Conservation (phyloP, 2,113 vertebrate genomes). For the Ellobius talpinus region DNA sequence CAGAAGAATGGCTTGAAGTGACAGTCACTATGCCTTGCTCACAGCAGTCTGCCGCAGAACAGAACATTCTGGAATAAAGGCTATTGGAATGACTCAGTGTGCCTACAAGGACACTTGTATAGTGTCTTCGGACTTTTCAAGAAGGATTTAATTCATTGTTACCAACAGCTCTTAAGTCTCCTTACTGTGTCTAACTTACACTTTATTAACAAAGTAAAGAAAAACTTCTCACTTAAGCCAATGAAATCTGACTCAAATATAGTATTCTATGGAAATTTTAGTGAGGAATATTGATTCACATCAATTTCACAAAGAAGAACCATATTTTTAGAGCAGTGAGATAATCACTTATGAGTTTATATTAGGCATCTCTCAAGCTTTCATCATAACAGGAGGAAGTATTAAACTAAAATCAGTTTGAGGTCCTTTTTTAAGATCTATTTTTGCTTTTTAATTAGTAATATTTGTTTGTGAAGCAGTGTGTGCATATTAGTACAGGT, state of each 20-base stretch:
- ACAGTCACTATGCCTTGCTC: conserved; percentile 36
- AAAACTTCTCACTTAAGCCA: background rate
- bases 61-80: conserved; percentile 46
- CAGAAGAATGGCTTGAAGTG: conserved; percentile 59
- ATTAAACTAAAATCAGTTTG: conserved; percentile 16
- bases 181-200: background rate
- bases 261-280: conserved; percentile 7
- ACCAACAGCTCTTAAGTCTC: background rate
- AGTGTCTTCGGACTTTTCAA: background rate
- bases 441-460: background rate
- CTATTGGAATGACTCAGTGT: background rate
- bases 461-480: background rate
- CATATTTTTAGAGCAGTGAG: background rate
- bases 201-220: conserved; percentile 38
- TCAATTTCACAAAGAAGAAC: conserved; percentile 38
- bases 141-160: conserved; percentile 15
- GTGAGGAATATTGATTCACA: background rate
- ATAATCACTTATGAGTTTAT: conserved; percentile 1
- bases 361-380: background rate
- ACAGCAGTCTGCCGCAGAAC: conserved; percentile 45
- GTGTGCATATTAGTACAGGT: background rate
- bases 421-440: background rate
- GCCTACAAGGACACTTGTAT: background rate
- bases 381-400: background rate
- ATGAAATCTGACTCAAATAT: background rate